Evolutionary conservation across 2,888 invertebrate species (phyloP), one percentile per base, ranked within the genome.

Genomic region (Litoditis marina): DNA sequence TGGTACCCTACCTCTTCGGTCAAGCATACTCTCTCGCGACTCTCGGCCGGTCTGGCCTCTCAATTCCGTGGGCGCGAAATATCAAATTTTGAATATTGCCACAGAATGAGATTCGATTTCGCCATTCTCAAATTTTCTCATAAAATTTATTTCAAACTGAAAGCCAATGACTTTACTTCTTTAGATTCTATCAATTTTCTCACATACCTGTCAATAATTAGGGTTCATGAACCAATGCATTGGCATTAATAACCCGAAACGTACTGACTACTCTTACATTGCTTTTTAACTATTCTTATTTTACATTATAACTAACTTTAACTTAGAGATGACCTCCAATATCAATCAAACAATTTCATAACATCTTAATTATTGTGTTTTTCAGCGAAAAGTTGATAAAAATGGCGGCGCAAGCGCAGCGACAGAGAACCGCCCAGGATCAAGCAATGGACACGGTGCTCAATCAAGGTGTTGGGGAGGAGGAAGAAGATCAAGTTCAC

Each of bases 401-500:
- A 58, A 69, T 70, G 70, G 68, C 70, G 16, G 67, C 65, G 30
- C 70, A 70, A 53, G 65, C 63, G 8, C 60, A 58, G 52, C 61
- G 66, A 49, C 32, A 42, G 22, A 67, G 61, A 39, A 69, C 63
- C 11, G 56, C 68, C 13, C 68, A 71, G 32, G 68, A 65, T 8
- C 61, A 69, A 49, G 51, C 56, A 19, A 52, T 60, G 52, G 52
- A 52, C 19, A 22, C 42, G 19, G 34, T 53, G 28, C 19, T 60
- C 19, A 51, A 28, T 13, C 42, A 53, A 56, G 66, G 59, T 22
- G 64, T 60, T 25, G 66, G 61, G 49, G 58, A 66, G 31, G 69
- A 66, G 60, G 71, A 68, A 59, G 68, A 73, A 54, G 70, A 71
- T 56, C 60, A 71, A 46, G 64, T 63, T 6, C 52, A 54, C 27